Evolutionary conservation across 2,113 vertebrate genomes (phyloP).

Genomic region (Chaetodon trifascialis): DNA sequence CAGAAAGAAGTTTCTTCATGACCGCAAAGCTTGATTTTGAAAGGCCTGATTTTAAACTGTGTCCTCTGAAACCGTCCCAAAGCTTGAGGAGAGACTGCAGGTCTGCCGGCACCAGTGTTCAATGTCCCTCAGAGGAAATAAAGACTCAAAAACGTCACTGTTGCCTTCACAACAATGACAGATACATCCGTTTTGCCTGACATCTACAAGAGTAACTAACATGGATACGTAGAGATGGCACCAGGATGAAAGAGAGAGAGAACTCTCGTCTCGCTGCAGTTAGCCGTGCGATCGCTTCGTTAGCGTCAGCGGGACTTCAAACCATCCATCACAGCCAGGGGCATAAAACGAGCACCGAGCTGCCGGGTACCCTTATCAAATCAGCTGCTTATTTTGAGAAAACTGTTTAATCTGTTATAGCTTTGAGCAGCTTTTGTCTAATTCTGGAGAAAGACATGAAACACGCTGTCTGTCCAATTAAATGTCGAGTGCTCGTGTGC

Average conservation of each 20-base stretch:
- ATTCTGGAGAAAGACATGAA: neutral
- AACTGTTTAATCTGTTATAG: neutral
- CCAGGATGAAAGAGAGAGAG: slow-evolving; percentile 73
- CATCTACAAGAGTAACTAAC: slow-evolving; percentile 75
- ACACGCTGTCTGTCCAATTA: too few relatives aligned
- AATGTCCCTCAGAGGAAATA: slow-evolving; percentile 65
- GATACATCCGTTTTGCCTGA: slow-evolving; percentile 82
- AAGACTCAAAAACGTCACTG: slow-evolving; percentile 60
- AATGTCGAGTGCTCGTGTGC: too few relatives aligned
- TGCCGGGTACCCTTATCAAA: too few relatives aligned
- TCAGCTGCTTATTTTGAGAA: neutral
- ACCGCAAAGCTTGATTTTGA: neutral
- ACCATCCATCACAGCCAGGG: too few relatives aligned
- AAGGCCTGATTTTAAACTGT: slow-evolving; percentile 46
- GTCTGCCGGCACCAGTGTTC: slow-evolving; percentile 79
- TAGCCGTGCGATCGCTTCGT: slow-evolving; percentile 57
- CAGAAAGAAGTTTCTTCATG: slow-evolving; percentile 27
- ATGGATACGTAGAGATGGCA: slow-evolving; percentile 78
- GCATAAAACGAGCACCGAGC: too few relatives aligned
- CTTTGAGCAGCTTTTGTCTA: neutral
- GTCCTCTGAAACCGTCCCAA: slow-evolving; percentile 66
- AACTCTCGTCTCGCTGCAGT: slow-evolving; percentile 24
- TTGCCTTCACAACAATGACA: slow-evolving; percentile 47
- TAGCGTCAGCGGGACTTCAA: slow-evolving; percentile 69
- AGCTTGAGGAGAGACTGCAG: slow-evolving; percentile 79